Evolutionary conservation across 2,113 vertebrate genomes (phyloP).

Genomic region (Ranitomeya variabilis): DNA sequence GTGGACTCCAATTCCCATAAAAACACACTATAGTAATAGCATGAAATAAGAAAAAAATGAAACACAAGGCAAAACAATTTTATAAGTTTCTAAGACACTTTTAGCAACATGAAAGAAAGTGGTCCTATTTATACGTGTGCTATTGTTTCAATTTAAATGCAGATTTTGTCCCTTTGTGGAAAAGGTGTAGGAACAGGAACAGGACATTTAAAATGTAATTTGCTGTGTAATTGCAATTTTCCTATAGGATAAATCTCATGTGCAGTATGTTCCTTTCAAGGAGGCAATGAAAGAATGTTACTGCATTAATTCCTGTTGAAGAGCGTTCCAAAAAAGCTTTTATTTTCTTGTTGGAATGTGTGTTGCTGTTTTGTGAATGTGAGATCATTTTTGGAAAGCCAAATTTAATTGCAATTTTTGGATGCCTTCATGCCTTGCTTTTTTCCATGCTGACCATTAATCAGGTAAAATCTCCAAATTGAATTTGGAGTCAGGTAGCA

Average conservation of each 20-base stretch:
- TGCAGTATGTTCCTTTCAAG: constrained; percentile 24
- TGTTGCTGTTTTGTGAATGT: background rate
- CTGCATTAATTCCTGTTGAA: constrained; percentile 43
- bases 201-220: constrained; percentile 45
- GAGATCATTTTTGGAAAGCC: background rate
- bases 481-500: no score
- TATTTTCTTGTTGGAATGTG: constrained; percentile 15
- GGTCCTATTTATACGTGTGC: background rate
- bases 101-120: constrained; percentile 16
- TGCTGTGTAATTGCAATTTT: constrained; percentile 40
- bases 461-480: background rate
- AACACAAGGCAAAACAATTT: background rate
- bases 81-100: background rate
- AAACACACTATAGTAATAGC: background rate
- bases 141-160: constrained; percentile 49
- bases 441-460: no score
- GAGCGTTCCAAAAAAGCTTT: constrained; percentile 17
- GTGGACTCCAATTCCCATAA: no score
- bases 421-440: no score
- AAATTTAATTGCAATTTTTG: background rate
- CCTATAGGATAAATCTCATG: constrained; percentile 43
- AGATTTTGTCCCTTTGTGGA: constrained; percentile 44
- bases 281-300: constrained; percentile 26
- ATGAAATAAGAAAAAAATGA: background rate
- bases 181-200: constrained; percentile 24